Conservation (phyloP, 2,797 vertebrate genomes). For the Chelmon rostratus region DNA sequence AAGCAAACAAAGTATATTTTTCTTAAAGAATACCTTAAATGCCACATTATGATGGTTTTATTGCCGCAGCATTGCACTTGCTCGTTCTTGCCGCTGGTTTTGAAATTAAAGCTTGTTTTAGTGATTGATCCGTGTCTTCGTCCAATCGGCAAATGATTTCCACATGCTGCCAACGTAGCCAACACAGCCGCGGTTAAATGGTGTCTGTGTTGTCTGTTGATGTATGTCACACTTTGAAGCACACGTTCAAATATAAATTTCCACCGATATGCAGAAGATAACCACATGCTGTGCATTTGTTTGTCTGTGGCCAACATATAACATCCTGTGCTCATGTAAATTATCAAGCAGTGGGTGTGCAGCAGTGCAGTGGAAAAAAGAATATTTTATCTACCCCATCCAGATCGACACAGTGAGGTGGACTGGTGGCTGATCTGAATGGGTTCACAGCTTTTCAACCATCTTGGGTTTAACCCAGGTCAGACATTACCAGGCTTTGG, state of each 20-base stretch:
- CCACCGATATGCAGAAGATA: not conserved
- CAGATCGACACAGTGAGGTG: not conserved
- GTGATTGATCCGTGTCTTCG: not conserved
- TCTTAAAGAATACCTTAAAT: conserved; percentile 8
- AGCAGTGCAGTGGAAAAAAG: not conserved
- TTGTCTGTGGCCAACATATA: not conserved
- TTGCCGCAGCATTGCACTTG: not conserved
- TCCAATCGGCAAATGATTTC: conserved; percentile 2
- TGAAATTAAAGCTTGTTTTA: conserved; percentile 17
- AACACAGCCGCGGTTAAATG: conserved; percentile 1
- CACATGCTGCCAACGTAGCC: not conserved
- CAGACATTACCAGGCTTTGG: conserved; percentile 2
- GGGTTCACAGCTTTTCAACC: not conserved
- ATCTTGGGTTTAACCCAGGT: not conserved
- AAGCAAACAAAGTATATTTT: not conserved
- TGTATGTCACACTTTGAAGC: not conserved
- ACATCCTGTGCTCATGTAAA: not conserved
- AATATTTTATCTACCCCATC: conserved; percentile 17
- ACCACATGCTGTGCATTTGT: not conserved
- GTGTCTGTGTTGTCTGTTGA: no score
- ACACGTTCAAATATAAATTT: not conserved
- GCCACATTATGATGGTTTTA: not conserved
- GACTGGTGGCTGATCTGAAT: conserved; percentile 4
- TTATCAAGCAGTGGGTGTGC: not conserved
- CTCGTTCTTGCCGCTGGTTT: not conserved